Evolutionary conservation across 2,797 vertebrate species (phyloP).

Genomic region (Prunella strophiata): DNA sequence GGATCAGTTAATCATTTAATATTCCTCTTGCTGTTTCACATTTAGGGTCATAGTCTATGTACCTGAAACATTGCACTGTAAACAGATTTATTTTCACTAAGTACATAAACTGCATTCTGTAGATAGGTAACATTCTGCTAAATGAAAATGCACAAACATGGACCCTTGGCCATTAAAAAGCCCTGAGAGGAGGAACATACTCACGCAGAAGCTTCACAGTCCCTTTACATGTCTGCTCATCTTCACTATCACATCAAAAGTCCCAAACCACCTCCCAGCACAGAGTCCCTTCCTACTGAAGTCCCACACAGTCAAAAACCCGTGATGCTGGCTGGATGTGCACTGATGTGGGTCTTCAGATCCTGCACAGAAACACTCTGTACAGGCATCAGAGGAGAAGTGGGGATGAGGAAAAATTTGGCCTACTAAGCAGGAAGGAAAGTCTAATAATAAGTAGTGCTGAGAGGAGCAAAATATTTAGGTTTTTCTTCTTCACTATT

Average conservation of each 20-base stretch:
- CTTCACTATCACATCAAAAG: not conserved
- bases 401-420: not conserved
- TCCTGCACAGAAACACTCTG: not conserved
- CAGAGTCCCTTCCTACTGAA: not conserved
- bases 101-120: not conserved
- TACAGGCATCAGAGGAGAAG: not conserved
- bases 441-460: not conserved
- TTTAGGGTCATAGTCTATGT: not conserved
- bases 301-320: not conserved
- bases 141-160: not conserved
- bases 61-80: not conserved
- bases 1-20: conserved; percentile 43
- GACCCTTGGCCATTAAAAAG: not conserved
- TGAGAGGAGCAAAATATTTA: not conserved
- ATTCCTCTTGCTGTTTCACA: not conserved
- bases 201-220: not conserved
- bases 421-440: not conserved
- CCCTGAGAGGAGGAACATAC: not conserved
- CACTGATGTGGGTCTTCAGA: not conserved
- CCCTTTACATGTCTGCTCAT: not conserved
- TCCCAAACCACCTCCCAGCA: not conserved
- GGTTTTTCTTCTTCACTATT: not conserved
- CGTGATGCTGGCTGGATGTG: not conserved
- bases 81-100: not conserved
- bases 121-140: not conserved